Evolutionary conservation across 2,113 vertebrate species (phyloP), one percentile per base, ranked within the genome.

Genomic region (Micronycteris hirsuta): DNA sequence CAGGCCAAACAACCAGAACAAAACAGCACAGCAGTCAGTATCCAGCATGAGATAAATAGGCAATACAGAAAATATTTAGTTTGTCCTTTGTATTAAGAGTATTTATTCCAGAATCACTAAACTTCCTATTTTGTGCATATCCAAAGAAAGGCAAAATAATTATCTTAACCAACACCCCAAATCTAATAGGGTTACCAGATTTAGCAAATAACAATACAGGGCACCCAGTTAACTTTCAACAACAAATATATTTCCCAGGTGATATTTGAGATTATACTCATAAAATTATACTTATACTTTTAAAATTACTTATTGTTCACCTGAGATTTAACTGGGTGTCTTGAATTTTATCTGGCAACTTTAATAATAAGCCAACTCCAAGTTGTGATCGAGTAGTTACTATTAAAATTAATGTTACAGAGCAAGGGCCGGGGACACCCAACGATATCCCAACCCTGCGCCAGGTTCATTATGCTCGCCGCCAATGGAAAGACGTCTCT

Each of bases 91-190:
- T 19, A 16, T 63, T 63, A 54, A 84, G n/a, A 95, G 58, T 58
- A 71, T 76, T 91, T 74, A 71, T 85, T 91, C 38, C 63, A 70
- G 74, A 89, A 82, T 86, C 84, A 86, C 36, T 91, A 31, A 76
- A 76, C 33, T 80, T 81, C 49, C 24, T 13, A 28, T 67, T 58
- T 28, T 47, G 24, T 74, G 10, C 16, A 54, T 68, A 63, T 47
- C 41, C 19, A 81, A 88, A 52, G 54, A 91, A 93, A 52, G 20
- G 31, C 43, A 91, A 56, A 77, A 73, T 28, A 70, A 5, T 82
- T 52, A 56, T 28, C 52, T 70, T 71, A 63, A 63, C n/a, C 31
- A 91, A 45, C 1, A 47, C 2, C 12, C 5, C 12, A 91, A 84
- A 77, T 45, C 38, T 65, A 77, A 7, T 67, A 73, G 87, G 45